phyloP scores from a whole-genome alignment of 2,888 invertebrate genomes.

The Drosophila rubida region DNA sequence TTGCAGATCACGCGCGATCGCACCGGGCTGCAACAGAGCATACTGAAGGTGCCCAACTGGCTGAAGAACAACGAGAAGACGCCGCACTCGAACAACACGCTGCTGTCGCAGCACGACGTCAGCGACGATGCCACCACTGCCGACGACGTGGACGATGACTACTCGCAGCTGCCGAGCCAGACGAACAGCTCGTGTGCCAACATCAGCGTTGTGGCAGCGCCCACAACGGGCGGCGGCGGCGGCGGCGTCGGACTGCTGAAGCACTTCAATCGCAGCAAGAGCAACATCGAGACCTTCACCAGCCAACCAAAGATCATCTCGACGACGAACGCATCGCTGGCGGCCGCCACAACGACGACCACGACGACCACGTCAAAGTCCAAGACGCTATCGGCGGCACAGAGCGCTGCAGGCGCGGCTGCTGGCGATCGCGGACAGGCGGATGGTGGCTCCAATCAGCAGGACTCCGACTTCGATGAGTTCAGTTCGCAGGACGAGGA shows the following conservation, averaged over 20 bases:
- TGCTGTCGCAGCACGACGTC: slow-evolving; percentile 41
- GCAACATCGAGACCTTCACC: slow-evolving; percentile 83
- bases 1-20: slow-evolving; percentile 91
- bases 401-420: slow-evolving; percentile 2
- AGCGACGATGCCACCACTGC: slow-evolving; percentile 32
- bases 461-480: slow-evolving; percentile 94
- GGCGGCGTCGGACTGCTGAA: slow-evolving; percentile 49
- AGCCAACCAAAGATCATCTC: slow-evolving; percentile 81
- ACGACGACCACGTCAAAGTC: slow-evolving; percentile 31
- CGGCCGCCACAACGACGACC: slow-evolving; percentile 10
- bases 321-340: slow-evolving; percentile 59
- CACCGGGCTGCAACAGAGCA: slow-evolving; percentile 94
- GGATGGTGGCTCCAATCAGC: slow-evolving; percentile 94
- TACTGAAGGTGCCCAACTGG: slow-evolving; percentile 89
- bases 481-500: slow-evolving; percentile 91
- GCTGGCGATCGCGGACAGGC: slow-evolving; percentile 83
- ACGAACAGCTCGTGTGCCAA: slow-evolving; percentile 81
- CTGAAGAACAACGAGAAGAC: slow-evolving; percentile 83
- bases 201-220: slow-evolving; percentile 65
- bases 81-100: slow-evolving; percentile 43
- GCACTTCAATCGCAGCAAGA: slow-evolving; percentile 83
- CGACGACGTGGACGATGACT: slow-evolving; percentile 60
- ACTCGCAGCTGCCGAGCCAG: slow-evolving; percentile 47
- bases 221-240: background rate
- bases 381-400: slow-evolving; percentile 49